Percentiles rank a stretch among this genome's conserved stretches.
Conservation (phyloP, 1,140 invertebrate genomes). For the Calephelis nemesis region DNA sequence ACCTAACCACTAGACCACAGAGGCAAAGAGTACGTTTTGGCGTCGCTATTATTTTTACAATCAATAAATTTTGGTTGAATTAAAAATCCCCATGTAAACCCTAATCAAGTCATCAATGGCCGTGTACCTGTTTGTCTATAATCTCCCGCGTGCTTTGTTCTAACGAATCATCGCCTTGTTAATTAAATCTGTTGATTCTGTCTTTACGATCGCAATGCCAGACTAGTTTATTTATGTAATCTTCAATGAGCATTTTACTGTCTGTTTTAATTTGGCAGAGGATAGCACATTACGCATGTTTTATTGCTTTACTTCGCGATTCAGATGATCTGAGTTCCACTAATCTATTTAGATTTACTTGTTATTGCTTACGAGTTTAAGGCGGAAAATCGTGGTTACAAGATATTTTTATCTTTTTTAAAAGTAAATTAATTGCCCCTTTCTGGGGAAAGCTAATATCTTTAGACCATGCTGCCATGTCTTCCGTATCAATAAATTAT, state of each 20-base stretch:
- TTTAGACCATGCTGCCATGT: too few relatives aligned
- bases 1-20: too few relatives aligned
- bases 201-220: constrained; percentile 32
- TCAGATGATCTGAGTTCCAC: background rate
- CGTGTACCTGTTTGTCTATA: constrained; percentile 35
- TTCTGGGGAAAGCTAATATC: too few relatives aligned
- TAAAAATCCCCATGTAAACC: constrained; percentile 19
- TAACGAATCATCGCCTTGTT: constrained; percentile 34
- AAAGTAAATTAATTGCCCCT: too few relatives aligned
- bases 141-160: constrained; percentile 22
- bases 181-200: constrained; percentile 43
- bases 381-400: background rate
- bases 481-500: too few relatives aligned
- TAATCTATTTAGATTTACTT: constrained; percentile 15
- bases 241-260: constrained; percentile 37
- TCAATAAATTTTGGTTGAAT: too few relatives aligned
- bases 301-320: background rate
- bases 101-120: constrained; percentile 36
- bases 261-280: constrained; percentile 28
- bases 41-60: too few relatives aligned
- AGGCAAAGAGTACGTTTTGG: too few relatives aligned
- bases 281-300: background rate
- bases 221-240: constrained; percentile 38
- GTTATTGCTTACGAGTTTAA: background rate
- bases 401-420: background rate